A percentile compares a stretch with the other conserved stretches of the same genome.
phyloP scores from a whole-genome alignment of 2,888 invertebrate species.

The Galerucella calmariensis region DNA sequence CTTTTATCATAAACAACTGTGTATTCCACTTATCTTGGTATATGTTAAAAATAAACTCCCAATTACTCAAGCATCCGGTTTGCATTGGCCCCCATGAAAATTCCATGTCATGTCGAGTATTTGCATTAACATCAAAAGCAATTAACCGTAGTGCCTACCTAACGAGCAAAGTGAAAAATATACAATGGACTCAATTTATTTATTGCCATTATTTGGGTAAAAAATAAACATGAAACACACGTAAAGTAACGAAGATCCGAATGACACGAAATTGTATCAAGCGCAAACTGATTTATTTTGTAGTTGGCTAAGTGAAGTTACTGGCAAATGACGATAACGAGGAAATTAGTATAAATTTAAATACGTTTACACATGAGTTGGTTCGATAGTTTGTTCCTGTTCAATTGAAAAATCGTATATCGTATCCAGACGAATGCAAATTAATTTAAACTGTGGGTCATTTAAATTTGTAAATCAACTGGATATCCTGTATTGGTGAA shows the following conservation, averaged over 20 bases:
- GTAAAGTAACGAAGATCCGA: not conserved
- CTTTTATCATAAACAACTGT: too few species aligned
- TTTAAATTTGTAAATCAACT: too few species aligned
- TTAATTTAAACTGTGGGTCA: too few species aligned
- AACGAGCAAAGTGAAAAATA: constrained; percentile 17
- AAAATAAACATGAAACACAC: not conserved
- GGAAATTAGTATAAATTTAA: constrained; percentile 4
- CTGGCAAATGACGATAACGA: constrained; percentile 12
- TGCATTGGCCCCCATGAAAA: constrained; percentile 13
- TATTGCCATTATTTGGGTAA: constrained; percentile 1
- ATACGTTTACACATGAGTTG: not conserved
- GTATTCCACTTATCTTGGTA: too few species aligned
- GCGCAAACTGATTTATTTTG: constrained; percentile 7
- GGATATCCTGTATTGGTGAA: too few species aligned
- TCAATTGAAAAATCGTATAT: too few species aligned
- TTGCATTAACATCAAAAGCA: constrained; percentile 16
- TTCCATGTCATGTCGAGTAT: constrained; percentile 11
- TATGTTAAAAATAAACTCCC: too few species aligned
- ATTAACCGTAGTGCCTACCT: constrained; percentile 14
- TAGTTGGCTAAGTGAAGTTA: not conserved
- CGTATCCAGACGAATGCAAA: too few species aligned
- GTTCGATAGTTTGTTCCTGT: not conserved
- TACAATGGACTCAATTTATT: constrained; percentile 17
- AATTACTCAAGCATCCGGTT: not conserved
- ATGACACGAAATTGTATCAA: not conserved